Conservation (phyloP, 2,113 vertebrate species). For the Otis tarda region DNA sequence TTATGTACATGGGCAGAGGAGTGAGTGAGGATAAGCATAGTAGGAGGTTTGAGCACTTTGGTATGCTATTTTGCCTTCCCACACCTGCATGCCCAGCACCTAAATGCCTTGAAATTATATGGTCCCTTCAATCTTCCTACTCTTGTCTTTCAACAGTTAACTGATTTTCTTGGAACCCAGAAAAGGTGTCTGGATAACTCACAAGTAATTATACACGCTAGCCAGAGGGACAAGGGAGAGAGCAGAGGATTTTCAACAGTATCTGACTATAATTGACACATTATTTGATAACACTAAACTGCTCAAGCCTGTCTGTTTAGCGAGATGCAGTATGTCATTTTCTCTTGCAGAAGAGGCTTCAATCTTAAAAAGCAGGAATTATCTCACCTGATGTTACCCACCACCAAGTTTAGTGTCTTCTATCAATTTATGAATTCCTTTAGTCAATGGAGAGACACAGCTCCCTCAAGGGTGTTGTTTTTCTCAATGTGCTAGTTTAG, state of each 20-base stretch:
- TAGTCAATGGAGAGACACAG: neutral
- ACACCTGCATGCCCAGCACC: neutral
- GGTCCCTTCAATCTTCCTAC: neutral
- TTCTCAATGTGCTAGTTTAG: neutral
- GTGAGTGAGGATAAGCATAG: neutral
- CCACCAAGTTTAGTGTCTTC: neutral
- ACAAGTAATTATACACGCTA: neutral
- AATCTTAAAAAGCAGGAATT: neutral
- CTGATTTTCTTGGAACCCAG: neutral
- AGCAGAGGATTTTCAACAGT: neutral
- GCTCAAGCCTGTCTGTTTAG: neutral
- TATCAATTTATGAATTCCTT: neutral
- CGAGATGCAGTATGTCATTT: neutral
- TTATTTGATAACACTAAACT: neutral
- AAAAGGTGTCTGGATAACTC: neutral
- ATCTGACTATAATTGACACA: neutral
- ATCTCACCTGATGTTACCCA: neutral
- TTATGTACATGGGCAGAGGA: neutral
- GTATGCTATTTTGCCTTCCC: neutral
- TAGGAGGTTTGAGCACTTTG: neutral
- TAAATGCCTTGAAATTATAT: neutral
- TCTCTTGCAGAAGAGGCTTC: neutral
- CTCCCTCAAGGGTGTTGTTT: neutral
- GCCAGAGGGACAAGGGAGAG: neutral
- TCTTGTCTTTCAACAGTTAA: neutral